Evolutionary conservation across 2,113 vertebrate genomes (phyloP).

Genomic region (Hemiscyllium ocellatum): DNA sequence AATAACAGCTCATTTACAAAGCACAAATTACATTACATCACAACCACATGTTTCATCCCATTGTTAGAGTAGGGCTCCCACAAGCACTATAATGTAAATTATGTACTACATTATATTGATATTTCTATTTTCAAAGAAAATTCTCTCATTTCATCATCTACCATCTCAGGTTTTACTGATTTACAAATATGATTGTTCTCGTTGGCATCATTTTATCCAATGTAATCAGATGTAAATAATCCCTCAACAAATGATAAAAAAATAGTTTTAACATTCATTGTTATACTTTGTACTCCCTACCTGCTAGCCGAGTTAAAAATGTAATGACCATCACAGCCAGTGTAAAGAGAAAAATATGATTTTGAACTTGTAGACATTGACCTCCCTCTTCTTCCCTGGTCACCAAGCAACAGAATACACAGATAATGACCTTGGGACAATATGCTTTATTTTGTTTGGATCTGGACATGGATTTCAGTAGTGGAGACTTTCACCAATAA

Average conservation of each 20-base stretch:
- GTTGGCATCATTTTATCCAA: neutral
- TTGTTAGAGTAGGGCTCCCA: neutral
- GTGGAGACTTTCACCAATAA: slow-evolving; percentile 4
- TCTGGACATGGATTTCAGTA: neutral
- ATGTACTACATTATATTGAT: slow-evolving; percentile 1
- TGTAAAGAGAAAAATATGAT: neutral
- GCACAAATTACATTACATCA: slow-evolving; percentile 27
- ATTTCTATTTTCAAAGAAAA: slow-evolving; percentile 11
- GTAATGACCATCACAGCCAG: neutral
- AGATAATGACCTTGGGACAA: neutral
- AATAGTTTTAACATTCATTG: neutral
- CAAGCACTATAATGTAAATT: neutral
- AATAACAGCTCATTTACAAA: slow-evolving; percentile 33
- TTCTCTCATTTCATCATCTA: neutral
- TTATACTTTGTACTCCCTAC: neutral
- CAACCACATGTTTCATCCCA: neutral
- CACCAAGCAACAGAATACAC: neutral
- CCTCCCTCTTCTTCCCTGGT: neutral
- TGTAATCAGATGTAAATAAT: slow-evolving; percentile 11
- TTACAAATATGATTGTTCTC: neutral
- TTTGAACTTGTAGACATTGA: neutral
- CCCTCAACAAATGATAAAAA: slow-evolving; percentile 2
- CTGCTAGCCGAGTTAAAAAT: neutral
- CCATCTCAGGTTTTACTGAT: slow-evolving; percentile 1
- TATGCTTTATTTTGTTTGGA: neutral